phyloP scores from a whole-genome alignment of 1,140 invertebrate genomes.

The Acromyrmex echinatior region DNA sequence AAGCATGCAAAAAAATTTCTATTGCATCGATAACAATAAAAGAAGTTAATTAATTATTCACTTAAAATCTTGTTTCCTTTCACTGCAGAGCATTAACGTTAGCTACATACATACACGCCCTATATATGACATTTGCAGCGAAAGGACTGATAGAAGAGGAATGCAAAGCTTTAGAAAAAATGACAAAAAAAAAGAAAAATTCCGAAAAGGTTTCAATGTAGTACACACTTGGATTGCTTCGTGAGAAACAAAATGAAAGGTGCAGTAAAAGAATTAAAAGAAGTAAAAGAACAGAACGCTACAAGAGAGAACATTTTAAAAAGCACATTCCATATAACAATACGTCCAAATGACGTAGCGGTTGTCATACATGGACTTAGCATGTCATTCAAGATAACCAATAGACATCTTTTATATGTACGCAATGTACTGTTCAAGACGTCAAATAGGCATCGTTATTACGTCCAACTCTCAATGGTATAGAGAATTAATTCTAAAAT shows the following conservation, averaged over 20 bases:
- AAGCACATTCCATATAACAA: background rate
- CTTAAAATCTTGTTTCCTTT: conserved; percentile 5
- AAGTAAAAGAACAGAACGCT: background rate
- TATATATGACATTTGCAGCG: background rate
- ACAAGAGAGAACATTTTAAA: background rate
- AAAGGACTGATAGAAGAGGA: background rate
- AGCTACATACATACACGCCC: background rate
- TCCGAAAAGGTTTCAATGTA: background rate
- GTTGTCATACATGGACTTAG: too few relatives aligned
- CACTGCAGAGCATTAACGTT: background rate
- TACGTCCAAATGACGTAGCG: too few relatives aligned
- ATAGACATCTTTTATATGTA: too few relatives aligned
- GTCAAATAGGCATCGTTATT: too few relatives aligned
- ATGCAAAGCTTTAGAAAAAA: background rate
- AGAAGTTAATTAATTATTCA: background rate
- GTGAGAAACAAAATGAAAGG: conserved; percentile 2
- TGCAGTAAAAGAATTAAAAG: too few relatives aligned
- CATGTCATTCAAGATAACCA: too few relatives aligned
- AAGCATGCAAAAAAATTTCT: background rate
- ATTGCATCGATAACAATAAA: background rate
- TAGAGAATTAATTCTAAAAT: too few relatives aligned
- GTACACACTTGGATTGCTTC: background rate
- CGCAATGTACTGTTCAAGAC: too few relatives aligned
- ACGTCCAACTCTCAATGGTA: too few relatives aligned
- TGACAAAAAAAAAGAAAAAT: background rate